Evolutionary conservation across 2,113 vertebrate species (phyloP).

Genomic region (Malaclemys terrapin): DNA sequence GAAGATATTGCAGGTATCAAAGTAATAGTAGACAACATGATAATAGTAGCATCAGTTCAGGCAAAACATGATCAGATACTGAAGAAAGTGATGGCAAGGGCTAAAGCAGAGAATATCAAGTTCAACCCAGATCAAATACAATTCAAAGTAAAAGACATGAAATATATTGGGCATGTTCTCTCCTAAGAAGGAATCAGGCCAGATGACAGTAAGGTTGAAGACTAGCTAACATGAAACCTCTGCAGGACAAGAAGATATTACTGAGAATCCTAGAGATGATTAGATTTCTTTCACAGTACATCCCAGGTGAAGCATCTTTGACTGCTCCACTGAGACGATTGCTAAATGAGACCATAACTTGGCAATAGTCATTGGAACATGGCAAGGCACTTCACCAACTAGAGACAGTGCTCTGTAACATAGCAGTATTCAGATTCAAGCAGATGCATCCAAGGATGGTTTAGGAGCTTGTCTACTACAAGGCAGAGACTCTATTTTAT

Average conservation of each 20-base stretch:
- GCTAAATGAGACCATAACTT: not conserved
- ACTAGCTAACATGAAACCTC: not conserved
- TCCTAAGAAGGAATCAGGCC: not conserved
- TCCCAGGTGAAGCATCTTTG: not conserved
- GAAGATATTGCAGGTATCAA: slow-evolving; percentile 15
- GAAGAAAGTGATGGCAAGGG: slow-evolving; percentile 41
- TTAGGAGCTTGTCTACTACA: not conserved
- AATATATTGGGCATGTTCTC: no score
- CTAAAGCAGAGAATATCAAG: slow-evolving; percentile 12
- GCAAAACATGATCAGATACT: slow-evolving; percentile 32
- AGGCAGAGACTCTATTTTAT: not conserved
- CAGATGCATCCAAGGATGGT: not conserved
- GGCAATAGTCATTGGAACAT: not conserved
- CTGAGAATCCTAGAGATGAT: no score
- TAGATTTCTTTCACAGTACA: not conserved
- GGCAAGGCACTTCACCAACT: not conserved
- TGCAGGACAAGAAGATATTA: not conserved
- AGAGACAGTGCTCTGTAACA: not conserved
- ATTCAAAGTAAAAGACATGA: not conserved
- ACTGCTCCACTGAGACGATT: not conserved
- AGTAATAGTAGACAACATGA: slow-evolving; percentile 1
- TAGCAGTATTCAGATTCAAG: not conserved
- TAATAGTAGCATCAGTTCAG: slow-evolving; percentile 50
- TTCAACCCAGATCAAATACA: not conserved
- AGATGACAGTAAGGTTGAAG: slow-evolving; percentile 28